Evolutionary conservation across 2,888 invertebrate genomes (phyloP).

Genomic region (Drosophila subquinaria): DNA sequence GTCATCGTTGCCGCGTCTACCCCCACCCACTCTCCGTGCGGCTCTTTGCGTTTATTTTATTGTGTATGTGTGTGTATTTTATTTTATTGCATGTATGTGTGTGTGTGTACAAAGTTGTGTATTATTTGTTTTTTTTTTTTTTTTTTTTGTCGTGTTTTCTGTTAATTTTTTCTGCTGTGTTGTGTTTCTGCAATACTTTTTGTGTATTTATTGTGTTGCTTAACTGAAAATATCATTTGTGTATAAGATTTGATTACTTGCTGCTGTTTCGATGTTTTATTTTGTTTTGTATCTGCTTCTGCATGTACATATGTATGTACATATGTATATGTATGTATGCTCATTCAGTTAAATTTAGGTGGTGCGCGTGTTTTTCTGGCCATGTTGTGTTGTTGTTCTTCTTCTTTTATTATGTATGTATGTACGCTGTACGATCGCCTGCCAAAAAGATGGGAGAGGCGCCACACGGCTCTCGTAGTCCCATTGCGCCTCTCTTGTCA

Average conservation of each 20-base stretch:
- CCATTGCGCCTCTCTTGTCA: not conserved
- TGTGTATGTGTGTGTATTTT: conserved; percentile 13
- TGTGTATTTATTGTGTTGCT: conserved; percentile 30
- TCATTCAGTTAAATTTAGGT: conserved; percentile 53
- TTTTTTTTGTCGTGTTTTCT: conserved; percentile 26
- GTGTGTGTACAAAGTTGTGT: conserved; percentile 36
- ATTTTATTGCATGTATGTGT: conserved; percentile 16
- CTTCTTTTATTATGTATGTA: not conserved
- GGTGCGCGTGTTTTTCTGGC: conserved; percentile 33
- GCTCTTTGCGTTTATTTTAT: conserved; percentile 26
- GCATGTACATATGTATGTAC: conserved; percentile 20
- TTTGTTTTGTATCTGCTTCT: conserved; percentile 4
- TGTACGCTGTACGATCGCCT: not conserved
- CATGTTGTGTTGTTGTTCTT: conserved; percentile 28
- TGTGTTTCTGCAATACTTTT: conserved; percentile 22
- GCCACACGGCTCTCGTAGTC: not conserved
- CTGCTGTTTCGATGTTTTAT: conserved; percentile 6
- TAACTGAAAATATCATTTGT: conserved; percentile 30
- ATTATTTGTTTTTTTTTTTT: conserved; percentile 30
- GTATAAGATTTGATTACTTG: conserved; percentile 31
- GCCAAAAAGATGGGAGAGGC: not conserved
- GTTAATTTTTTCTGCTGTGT: conserved; percentile 24
- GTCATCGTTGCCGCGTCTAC: conserved; percentile 63
- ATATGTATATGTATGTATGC: conserved; percentile 14
- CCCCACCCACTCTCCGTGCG: conserved; percentile 24